Evolutionary conservation across 1,140 invertebrate genomes (phyloP).

Genomic region (Anoplophora glabripennis): DNA sequence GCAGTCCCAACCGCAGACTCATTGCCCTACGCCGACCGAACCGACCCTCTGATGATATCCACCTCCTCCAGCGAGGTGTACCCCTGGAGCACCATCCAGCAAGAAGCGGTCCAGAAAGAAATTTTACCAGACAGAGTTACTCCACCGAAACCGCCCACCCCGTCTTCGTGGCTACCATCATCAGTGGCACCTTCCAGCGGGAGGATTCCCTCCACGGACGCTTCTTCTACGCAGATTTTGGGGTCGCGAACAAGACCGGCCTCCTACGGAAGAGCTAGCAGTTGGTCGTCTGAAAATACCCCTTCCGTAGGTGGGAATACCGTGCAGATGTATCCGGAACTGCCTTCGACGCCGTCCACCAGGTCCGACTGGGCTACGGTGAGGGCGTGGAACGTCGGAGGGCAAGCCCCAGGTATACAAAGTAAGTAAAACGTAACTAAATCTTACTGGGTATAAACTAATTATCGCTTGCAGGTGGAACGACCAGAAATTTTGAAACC

Average conservation of each 20-base stretch:
- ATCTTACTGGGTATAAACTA: neutral
- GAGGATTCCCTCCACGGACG: slow-evolving; percentile 2
- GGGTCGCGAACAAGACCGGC: slow-evolving; percentile 46
- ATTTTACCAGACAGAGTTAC: slow-evolving; percentile 16
- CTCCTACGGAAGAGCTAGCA: slow-evolving; percentile 52
- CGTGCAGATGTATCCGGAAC: slow-evolving; percentile 28
- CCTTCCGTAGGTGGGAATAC: slow-evolving; percentile 24
- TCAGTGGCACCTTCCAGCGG: slow-evolving; percentile 18
- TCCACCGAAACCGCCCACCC: slow-evolving; percentile 19
- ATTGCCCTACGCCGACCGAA: slow-evolving; percentile 24
- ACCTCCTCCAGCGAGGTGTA: slow-evolving; percentile 42
- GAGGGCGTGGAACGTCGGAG: slow-evolving; percentile 31
- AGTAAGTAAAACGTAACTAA: neutral
- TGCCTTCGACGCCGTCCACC: slow-evolving; percentile 24
- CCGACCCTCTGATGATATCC: slow-evolving; percentile 32
- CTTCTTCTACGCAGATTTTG: slow-evolving; percentile 24
- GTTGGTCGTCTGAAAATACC: slow-evolving; percentile 28
- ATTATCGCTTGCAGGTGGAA: neutral
- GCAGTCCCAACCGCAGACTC: slow-evolving; percentile 30
- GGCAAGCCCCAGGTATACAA: neutral
- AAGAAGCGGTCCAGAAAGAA: slow-evolving; percentile 28
- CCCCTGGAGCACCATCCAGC: slow-evolving; percentile 43
- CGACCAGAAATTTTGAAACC: neutral
- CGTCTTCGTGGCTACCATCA: slow-evolving; percentile 35
- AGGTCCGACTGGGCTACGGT: slow-evolving; percentile 50